Base-by-base conservation (phyloP, 2,888 invertebrate species). In the Coecobrya sp. region DNA sequence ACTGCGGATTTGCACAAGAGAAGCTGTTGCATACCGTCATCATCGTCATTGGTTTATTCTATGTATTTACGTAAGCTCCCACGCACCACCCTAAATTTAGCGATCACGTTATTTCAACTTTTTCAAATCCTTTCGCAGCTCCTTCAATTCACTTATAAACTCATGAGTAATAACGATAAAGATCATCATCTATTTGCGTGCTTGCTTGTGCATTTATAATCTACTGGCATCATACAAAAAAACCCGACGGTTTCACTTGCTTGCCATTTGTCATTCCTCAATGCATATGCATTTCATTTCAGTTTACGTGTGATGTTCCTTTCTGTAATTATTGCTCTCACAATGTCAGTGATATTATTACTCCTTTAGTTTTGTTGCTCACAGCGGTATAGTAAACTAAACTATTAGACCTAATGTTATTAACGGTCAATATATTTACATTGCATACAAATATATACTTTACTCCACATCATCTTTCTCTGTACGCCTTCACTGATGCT, bases 61-160 rank as follows among this genome's bases (percentile, higher is more conserved):
- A 25, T 89, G 68, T 92, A 89, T 92, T 92, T 92, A 92, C 89
- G 86, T 86, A 86, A 86, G 81, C 85, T 27, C 93, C 93, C 93
- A 93, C 93, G 93, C 93, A 89, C 45, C 22, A 52, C n/a, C 76
- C 93, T 93, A 93, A 89, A 89, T 93, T 89, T 93, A 93, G 91
- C 52, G 27, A 91, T 86, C 79, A 65, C 86, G 86, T 73, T 91
- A 86, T 91, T 79, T 49, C 36, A 81, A n/a, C 19, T 30, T 42
- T 86, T 27, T 86, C 36, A 27, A 30, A 45, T 76, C 11, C 25
- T 76, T 76, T 76, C 76, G 49, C 76, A 36, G 8, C 42, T 73
- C 11, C 73, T 73, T 3, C 73, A 36, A 70, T 70, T 45, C 19
- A 4, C 10, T 42, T 36, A 42, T 19, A 45, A 73, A 42, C 11